Percentiles rank a stretch among this genome's conserved stretches.
Conservation (phyloP, 2,113 vertebrate species). For the human region GRCh38 chr6:28361001-28361500, state of each 20-base stretch:
- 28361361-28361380: background rate
- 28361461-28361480: slow-evolving; percentile 55
- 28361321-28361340: slow-evolving; percentile 15
- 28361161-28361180: background rate
- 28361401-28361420: background rate
- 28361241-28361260: background rate
- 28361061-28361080: background rate
- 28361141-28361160: background rate
- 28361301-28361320: slow-evolving; percentile 16
- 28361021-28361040: background rate
- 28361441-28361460: background rate
- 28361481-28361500: background rate
- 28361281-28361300: background rate
- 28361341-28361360: slow-evolving; percentile 31
- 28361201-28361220: background rate
- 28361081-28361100: background rate
- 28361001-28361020: background rate
- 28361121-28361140: background rate
- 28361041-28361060: background rate
- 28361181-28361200: background rate
- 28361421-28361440: slow-evolving; percentile 3
- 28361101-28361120: background rate
- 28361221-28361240: background rate
- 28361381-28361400: background rate
- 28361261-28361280: background rate